A percentile compares a stretch with the other conserved stretches of the same genome.
Evolutionary conservation across 2,113 vertebrate genomes (phyloP).

Genomic region (Rana temporaria): DNA sequence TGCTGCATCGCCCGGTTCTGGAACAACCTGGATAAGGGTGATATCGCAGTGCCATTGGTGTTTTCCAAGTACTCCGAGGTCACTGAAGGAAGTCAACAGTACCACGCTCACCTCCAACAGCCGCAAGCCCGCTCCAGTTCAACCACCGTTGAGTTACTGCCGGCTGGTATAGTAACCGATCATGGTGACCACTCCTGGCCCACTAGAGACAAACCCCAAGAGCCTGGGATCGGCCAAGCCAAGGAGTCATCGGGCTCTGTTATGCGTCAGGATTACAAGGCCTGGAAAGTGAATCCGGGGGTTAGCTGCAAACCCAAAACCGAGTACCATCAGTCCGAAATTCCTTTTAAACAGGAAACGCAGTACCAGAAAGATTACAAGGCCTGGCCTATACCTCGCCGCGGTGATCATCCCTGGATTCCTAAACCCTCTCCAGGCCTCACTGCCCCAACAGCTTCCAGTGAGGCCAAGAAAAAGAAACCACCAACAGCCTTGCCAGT

Average conservation of each 20-base stretch:
- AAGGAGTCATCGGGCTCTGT: constrained; percentile 76
- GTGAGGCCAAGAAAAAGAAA: constrained; percentile 47
- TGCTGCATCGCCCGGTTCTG: constrained; percentile 98
- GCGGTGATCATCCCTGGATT: constrained; percentile 94
- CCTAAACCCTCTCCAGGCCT: constrained; percentile 74
- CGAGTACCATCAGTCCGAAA: constrained; percentile 89
- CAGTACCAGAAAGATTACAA: constrained; percentile 98
- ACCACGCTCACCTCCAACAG: constrained; percentile 27
- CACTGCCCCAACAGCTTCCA: constrained; percentile 55
- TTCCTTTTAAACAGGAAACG: constrained; percentile 88
- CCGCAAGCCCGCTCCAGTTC: constrained; percentile 26
- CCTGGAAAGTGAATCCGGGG: constrained; percentile 88
- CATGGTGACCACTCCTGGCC: constrained; percentile 1
- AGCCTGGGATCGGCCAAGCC: not conserved
- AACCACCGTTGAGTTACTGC: constrained; percentile 83
- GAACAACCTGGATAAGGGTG: constrained; percentile 96
- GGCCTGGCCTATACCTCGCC: constrained; percentile 91
- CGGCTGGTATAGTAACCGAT: constrained; percentile 71
- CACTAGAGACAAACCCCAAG: constrained; percentile 47
- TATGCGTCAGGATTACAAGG: constrained; percentile 93
- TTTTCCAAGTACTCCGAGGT: constrained; percentile 94
- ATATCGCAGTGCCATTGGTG: constrained; percentile 93
- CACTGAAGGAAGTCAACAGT: constrained; percentile 76
- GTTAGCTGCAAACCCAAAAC: constrained; percentile 92
- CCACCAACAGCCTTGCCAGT: constrained; percentile 15